These are phyloP conservation scores for Clarias gariepinus DNA, from an alignment of 2,113 vertebrate genomes.

Conservation along the genomic window DNA sequence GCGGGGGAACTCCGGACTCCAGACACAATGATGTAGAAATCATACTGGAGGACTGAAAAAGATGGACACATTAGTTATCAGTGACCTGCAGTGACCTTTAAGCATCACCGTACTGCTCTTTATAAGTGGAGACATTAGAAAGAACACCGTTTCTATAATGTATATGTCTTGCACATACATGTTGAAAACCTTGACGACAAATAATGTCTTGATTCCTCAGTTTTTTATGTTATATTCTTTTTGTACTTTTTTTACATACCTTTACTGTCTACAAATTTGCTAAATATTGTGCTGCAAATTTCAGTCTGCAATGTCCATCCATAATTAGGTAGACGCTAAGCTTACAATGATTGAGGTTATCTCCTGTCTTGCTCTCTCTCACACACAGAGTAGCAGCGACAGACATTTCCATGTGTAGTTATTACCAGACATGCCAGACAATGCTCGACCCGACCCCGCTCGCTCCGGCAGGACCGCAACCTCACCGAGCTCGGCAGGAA, in stretches of 20 bases:
- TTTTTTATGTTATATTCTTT: too few relatives aligned
- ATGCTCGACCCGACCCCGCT: neutral
- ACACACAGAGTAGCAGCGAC: slow-evolving; percentile 3
- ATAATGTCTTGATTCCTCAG: too few relatives aligned
- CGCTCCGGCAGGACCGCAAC: neutral
- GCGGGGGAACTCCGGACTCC: neutral
- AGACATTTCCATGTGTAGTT: slow-evolving; percentile 2
- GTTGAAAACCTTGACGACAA: neutral
- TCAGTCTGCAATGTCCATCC: neutral
- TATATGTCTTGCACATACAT: neutral
- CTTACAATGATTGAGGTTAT: neutral
- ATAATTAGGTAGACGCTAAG: neutral
- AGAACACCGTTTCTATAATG: neutral
- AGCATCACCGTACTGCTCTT: neutral
- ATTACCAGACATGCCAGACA: neutral
- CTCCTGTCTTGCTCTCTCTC: neutral
- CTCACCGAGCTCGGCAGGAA: slow-evolving; percentile 9
- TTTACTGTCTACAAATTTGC: neutral
- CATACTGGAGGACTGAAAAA: neutral
- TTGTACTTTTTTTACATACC: too few relatives aligned
- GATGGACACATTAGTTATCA: neutral
- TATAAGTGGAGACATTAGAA: neutral
- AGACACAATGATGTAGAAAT: slow-evolving; percentile 18
- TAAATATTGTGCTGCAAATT: neutral
- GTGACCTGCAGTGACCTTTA: neutral